phyloP scores from a whole-genome alignment of 2,113 vertebrate genomes.

The Hypomesus transpacificus region DNA sequence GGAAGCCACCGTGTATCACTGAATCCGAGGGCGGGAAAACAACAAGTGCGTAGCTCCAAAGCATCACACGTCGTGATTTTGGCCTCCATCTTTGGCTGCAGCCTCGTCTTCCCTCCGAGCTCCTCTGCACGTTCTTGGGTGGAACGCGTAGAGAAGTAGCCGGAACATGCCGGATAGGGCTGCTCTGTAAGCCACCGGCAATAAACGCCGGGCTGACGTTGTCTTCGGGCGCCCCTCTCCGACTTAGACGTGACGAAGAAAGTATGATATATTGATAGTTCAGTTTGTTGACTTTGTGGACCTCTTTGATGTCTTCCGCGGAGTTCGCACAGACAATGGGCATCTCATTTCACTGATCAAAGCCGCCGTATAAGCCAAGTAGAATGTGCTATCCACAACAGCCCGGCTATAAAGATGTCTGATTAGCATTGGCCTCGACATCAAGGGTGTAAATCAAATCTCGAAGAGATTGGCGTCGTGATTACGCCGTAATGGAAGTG shows the following conservation, averaged over 20 bases:
- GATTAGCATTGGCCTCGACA: conserved; percentile 21
- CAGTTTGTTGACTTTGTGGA: neutral
- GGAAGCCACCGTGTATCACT: too few relatives aligned
- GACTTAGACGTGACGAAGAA: too few relatives aligned
- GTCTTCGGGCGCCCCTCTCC: too few relatives aligned
- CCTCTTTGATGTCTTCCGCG: neutral
- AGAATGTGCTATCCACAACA: conserved; percentile 20
- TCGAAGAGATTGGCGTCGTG: conserved; percentile 13
- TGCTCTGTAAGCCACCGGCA: too few relatives aligned
- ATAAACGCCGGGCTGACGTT: too few relatives aligned
- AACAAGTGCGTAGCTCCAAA: too few relatives aligned
- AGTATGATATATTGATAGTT: too few relatives aligned
- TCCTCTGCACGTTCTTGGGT: too few relatives aligned
- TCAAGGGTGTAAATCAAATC: conserved; percentile 24
- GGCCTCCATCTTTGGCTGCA: neutral
- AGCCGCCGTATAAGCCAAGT: conserved; percentile 5
- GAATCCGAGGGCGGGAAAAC: too few relatives aligned
- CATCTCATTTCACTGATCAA: conserved; percentile 1
- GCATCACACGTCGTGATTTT: too few relatives aligned
- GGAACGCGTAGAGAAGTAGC: too few relatives aligned
- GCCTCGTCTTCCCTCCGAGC: neutral
- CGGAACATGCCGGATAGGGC: too few relatives aligned
- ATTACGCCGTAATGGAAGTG: conserved; percentile 6
- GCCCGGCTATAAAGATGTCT: conserved; percentile 7
- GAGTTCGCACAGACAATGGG: neutral